These are phyloP conservation scores for Hylaeus volcanicus DNA, from an alignment of 1,140 invertebrate species.

Conservation along the genomic window DNA sequence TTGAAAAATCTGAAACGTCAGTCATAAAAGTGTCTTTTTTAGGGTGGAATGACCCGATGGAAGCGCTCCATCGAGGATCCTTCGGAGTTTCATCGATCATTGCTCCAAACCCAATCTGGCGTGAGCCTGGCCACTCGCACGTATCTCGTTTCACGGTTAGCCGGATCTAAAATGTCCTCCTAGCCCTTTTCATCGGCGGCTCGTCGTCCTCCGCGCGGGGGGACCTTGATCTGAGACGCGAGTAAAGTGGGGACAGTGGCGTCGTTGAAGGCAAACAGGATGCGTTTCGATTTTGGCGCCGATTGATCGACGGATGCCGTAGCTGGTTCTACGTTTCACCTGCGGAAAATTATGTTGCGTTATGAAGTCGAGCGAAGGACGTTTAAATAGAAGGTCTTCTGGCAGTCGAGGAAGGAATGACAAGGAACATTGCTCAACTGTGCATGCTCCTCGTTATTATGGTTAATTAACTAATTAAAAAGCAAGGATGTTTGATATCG, in stretches of 20 bases:
- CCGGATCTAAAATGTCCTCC: conserved; percentile 59
- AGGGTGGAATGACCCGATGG: not conserved
- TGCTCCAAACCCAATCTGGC: conserved; percentile 12
- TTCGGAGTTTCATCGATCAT: conserved; percentile 59
- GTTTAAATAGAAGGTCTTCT: conserved; percentile 24
- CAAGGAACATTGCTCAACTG: too few species aligned
- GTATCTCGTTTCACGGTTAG: conserved; percentile 69
- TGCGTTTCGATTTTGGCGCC: conserved; percentile 45
- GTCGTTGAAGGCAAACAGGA: conserved; percentile 47
- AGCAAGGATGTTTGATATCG: too few species aligned
- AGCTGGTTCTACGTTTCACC: not conserved
- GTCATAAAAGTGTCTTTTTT: too few species aligned
- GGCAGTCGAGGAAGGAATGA: too few species aligned
- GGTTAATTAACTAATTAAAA: too few species aligned
- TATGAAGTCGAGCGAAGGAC: conserved; percentile 5
- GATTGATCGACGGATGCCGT: conserved; percentile 18
- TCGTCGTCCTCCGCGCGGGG: not conserved
- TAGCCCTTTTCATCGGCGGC: conserved; percentile 44
- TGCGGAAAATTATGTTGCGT: conserved; percentile 7
- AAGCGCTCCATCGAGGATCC: conserved; percentile 35
- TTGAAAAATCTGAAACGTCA: too few species aligned
- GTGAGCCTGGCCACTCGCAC: conserved; percentile 36
- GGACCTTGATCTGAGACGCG: conserved; percentile 28
- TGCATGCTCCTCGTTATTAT: too few species aligned
- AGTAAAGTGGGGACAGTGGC: conserved; percentile 26